Evolutionary conservation across 2,888 invertebrate species (phyloP), one percentile per base, ranked within the genome.

Genomic region (Polydrusus cervinus): DNA sequence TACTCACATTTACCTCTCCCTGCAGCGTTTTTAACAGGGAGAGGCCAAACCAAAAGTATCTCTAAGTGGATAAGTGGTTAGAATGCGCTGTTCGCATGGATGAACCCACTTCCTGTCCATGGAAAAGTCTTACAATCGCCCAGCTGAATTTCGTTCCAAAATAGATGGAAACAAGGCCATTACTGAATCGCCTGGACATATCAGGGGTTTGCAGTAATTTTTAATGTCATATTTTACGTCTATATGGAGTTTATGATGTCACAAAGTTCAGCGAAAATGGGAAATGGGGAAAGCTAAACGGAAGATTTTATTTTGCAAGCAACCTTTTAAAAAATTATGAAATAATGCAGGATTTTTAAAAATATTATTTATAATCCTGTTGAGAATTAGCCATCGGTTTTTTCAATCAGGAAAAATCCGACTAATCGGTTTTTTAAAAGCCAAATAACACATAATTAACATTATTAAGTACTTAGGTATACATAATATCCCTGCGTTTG

Each of bases 1-100:
- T 38, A 57, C 60, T 61, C 62, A 61, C 68, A 62, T 74, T 51
- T 68, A 61, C 73, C 68, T 62, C 73, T 45, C 53, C 14, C 69
- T 34, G 14, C 30, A 8, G 30, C 43, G 62, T 69, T 68, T 68
- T 20, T 47, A 55, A 14, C 69, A 34, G 75, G 71, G 75, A 67
- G 75, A 75, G 67, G 75, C 67, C 67, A 75, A 75, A 71, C 67
- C 75, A 45, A 75, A 66, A 80, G 79, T 81, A 82, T 81, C 82
- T 80, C 80, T 84, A 84, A 85, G 85, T 85, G 85, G 85, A 86
- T 86, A 86, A 86, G 86, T 85, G 85, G 86, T 85, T 85, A 85
- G 85, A 85, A 86, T 86, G 85, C 85, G 84, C 82, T 85, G 81
- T 80, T 83, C 86, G 86, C 86, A 85, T 82, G 84, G 86, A 85